phyloP scores from a whole-genome alignment of 2,113 vertebrate species.

The Hyla sarda region DNA sequence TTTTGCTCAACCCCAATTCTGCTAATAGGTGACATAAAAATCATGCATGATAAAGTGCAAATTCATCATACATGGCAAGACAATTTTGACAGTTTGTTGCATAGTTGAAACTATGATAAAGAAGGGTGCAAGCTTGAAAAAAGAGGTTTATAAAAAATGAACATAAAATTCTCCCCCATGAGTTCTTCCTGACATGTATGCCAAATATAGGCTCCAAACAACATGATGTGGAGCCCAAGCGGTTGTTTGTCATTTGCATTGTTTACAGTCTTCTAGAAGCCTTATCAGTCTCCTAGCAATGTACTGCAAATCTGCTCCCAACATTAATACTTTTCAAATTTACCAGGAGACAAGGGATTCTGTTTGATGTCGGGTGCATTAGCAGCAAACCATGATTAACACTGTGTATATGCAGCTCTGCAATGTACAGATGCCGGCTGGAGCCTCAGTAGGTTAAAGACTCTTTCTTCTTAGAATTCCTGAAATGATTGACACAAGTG shows the following conservation, averaged over 20 bases:
- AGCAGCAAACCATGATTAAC: slow-evolving; percentile 32
- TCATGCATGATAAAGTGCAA: too few species aligned
- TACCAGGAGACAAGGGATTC: not conserved
- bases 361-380: slow-evolving; percentile 20
- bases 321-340: not conserved
- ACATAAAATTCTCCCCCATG: too few species aligned
- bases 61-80: too few species aligned
- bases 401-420: slow-evolving; percentile 16
- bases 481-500: not conserved
- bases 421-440: not conserved
- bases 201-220: too few species aligned
- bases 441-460: not conserved
- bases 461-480: not conserved
- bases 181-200: too few species aligned
- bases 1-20: too few species aligned
- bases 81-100: too few species aligned
- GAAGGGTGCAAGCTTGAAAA: too few species aligned
- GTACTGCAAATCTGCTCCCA: slow-evolving; percentile 26
- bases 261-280: slow-evolving; percentile 22
- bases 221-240: not conserved
- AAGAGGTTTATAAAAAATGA: too few species aligned
- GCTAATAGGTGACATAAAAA: too few species aligned
- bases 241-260: not conserved
- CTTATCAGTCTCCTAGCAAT: slow-evolving; percentile 30
- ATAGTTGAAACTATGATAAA: too few species aligned